Conservation (phyloP, 2,888 invertebrate species). For the Terebella lapidaria region DNA sequence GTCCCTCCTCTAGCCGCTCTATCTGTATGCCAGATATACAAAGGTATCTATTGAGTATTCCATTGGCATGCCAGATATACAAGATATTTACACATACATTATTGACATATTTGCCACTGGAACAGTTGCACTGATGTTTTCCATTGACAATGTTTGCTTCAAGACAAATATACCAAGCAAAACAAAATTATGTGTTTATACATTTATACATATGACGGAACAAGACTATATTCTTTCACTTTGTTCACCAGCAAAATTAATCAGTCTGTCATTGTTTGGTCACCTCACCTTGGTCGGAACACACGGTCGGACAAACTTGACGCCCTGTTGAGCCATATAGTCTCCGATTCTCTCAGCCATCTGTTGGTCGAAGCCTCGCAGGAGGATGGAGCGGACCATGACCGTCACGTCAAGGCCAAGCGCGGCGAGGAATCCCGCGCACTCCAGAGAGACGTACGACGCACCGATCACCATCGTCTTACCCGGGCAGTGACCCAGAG, state of each 20-base stretch:
- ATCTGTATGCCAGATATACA: constrained; percentile 55
- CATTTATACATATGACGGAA: too few species aligned
- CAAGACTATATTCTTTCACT: too few species aligned
- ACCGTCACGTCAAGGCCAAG: constrained; percentile 48
- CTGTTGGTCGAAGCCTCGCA: constrained; percentile 62
- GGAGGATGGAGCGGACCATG: constrained; percentile 59
- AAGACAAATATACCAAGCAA: too few species aligned
- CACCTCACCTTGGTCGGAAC: constrained; percentile 47
- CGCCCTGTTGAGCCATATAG: constrained; percentile 56
- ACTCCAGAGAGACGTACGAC: constrained; percentile 61
- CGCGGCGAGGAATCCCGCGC: constrained; percentile 59
- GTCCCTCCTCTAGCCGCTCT: constrained; percentile 59
- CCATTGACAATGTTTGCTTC: too few species aligned
- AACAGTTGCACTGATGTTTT: too few species aligned
- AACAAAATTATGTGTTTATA: too few species aligned
- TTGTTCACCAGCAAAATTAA: too few species aligned
- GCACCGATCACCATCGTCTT: constrained; percentile 60
- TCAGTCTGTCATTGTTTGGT: too few species aligned
- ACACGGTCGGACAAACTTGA: constrained; percentile 55
- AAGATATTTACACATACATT: too few species aligned
- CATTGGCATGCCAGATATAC: too few species aligned
- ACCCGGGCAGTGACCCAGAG: constrained; percentile 56
- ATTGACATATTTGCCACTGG: too few species aligned
- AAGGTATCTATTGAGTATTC: too few species aligned
- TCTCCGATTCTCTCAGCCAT: constrained; percentile 58